Conservation (phyloP, 2,797 vertebrate species). For the Pogoniulus pusillus region DNA sequence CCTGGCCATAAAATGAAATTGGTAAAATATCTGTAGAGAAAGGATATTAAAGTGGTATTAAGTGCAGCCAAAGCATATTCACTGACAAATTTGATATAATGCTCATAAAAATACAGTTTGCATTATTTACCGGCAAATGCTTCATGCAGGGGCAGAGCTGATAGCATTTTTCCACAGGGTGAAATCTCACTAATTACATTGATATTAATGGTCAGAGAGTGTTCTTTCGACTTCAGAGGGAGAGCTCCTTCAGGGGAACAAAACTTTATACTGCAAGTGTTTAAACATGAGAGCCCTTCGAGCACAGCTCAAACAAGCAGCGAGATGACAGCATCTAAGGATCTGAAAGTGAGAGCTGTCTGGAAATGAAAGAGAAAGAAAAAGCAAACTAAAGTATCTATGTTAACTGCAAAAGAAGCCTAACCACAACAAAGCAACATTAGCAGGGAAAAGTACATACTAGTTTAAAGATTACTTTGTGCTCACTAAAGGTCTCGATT, state of each 20-base stretch:
- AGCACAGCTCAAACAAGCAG: not conserved
- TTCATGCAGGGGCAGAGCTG: not conserved
- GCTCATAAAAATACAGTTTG: not conserved
- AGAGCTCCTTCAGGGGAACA: not conserved
- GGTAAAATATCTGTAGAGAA: not conserved
- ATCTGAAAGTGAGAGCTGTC: not conserved
- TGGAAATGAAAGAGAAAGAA: not conserved
- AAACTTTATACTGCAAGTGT: not conserved
- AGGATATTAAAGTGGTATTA: not conserved
- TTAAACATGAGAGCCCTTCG: not conserved
- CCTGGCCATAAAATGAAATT: not conserved
- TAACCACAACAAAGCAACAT: not conserved
- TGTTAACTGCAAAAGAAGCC: not conserved
- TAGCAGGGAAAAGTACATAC: not conserved
- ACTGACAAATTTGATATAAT: not conserved
- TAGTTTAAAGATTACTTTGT: not conserved
- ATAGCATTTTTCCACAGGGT: slow-evolving; percentile 11
- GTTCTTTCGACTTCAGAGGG: not conserved
- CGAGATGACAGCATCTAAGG: not conserved
- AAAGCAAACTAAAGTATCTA: not conserved
- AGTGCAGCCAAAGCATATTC: not conserved
- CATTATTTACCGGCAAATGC: slow-evolving; percentile 3
- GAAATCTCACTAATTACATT: slow-evolving; percentile 20
- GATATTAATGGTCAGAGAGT: not conserved
- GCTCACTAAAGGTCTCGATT: not conserved